A percentile compares a stretch with the other conserved stretches of the same genome.
phyloP scores from a whole-genome alignment of 2,888 invertebrate species.

The Lutraria lutraria region DNA sequence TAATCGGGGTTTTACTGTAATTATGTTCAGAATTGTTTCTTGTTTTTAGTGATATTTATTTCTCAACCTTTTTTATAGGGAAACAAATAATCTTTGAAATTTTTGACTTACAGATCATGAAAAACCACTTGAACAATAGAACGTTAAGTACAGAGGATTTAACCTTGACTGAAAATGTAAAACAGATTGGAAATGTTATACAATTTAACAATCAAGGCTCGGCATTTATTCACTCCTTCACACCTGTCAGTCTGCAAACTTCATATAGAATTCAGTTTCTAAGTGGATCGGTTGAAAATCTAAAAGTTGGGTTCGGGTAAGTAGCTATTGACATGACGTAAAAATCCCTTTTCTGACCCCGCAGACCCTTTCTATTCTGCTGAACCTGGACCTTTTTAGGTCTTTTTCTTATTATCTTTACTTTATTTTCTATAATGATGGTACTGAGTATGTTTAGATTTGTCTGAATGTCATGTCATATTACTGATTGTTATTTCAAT shows the following conservation, averaged over 20 bases:
- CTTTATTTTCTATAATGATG: too few relatives aligned
- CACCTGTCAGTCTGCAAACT: not conserved
- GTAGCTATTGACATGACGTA: not conserved
- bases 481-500: too few relatives aligned
- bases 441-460: too few relatives aligned
- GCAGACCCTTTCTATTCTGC: too few relatives aligned
- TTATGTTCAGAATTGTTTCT: too few relatives aligned
- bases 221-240: not conserved
- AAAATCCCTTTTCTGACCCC: too few relatives aligned
- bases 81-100: not conserved
- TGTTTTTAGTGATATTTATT: too few relatives aligned
- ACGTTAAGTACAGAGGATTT: not conserved
- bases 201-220: constrained; percentile 18
- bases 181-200: constrained; percentile 30
- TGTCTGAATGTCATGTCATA: too few relatives aligned
- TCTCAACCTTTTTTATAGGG: too few relatives aligned
- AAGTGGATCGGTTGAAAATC: constrained; percentile 37
- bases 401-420: too few relatives aligned
- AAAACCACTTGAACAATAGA: not conserved
- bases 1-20: too few relatives aligned
- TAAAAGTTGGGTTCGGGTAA: constrained; percentile 48
- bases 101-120: constrained; percentile 27
- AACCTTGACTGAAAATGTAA: not conserved
- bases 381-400: too few relatives aligned
- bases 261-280: constrained; percentile 24